Base-by-base conservation (phyloP, 2,113 vertebrate species). In the Notarius quadriscutis region DNA sequence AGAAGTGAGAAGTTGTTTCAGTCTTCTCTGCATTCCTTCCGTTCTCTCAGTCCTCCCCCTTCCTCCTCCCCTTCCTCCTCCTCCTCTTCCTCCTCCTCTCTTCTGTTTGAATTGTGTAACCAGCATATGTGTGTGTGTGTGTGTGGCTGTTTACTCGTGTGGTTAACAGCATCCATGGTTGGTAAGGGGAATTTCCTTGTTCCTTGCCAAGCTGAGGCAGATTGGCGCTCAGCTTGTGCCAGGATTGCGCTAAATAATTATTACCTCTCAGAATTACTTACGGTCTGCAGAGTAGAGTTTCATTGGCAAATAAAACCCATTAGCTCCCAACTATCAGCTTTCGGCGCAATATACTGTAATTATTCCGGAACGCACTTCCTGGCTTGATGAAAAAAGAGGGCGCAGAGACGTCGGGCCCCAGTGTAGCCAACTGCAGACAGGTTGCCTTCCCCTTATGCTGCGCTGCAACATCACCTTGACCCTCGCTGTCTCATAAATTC, bases 201-300 rank as follows among this genome's bases (percentile, higher is more conserved):
- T 53, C 15, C 17, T 65, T 85, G 89, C 91, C 88, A 89, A 89
- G 85, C 30, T 20, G 57, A 80, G 77, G 81, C 88, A 87, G 88
- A 88, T 87, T 89, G 91, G 84, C 67, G 74, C 65, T 67, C 48
- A 83, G 81, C 77, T 89, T 86, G 50, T 91, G 88, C 87, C 86
- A 89, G 89, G 88, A 82, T 60, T 83, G 79, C 88, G 63, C 86
- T 91, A 88, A 89, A 89, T 89, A 91, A 89, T 90, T 84, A 90
- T 90, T 88, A 89, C 84, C 81, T 79, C 88, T 89, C 62, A 81
- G 82, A 86, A 89, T 82, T 84, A 88, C 87, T 89, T 89, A 89
- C 79, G 67, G 84, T 89, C 74, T 77, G 81, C 81, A 75, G 86
- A 88, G 86, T 79, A 86, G 82, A 84, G 85, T 88, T 91, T 88